Evolutionary conservation across 1,140 invertebrate species (phyloP).

Genomic region (Brachionus plicatilis): DNA sequence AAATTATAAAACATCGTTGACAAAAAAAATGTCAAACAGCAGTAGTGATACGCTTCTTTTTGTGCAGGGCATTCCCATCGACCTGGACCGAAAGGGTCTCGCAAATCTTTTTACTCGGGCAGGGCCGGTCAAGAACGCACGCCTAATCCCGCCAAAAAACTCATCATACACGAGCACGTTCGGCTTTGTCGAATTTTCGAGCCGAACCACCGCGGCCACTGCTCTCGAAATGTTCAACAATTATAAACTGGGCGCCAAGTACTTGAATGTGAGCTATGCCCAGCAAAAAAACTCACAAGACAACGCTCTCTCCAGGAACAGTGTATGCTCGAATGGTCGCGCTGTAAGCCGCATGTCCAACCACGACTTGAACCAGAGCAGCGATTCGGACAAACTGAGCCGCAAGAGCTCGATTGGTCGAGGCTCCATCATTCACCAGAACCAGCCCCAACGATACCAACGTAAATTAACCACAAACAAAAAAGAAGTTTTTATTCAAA

Average conservation of each 20-base stretch:
- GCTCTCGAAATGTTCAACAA: slow-evolving; percentile 38
- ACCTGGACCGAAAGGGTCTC: slow-evolving; percentile 6
- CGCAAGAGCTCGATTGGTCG: not conserved
- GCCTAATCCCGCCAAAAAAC: slow-evolving; percentile 14
- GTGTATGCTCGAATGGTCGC: not conserved
- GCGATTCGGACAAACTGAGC: not conserved
- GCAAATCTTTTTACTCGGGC: not conserved
- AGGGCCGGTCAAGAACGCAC: not conserved
- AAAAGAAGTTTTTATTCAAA: too few relatives aligned
- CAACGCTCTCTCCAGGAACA: not conserved
- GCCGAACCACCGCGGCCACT: not conserved
- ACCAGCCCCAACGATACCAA: not conserved
- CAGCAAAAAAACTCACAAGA: not conserved
- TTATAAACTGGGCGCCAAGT: not conserved
- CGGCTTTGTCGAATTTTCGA: not conserved
- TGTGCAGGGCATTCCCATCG: not conserved
- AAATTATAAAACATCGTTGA: not conserved
- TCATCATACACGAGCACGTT: not conserved
- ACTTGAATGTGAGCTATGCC: not conserved
- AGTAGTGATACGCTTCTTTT: not conserved
- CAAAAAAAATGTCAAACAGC: not conserved
- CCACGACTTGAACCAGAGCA: not conserved
- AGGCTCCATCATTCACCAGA: not conserved
- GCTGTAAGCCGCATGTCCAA: not conserved
- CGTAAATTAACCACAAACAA: not conserved